Percentiles rank a stretch among this genome's conserved stretches.
Conservation (phyloP, 2,888 invertebrate species). For the Acanthosepion lycidas region DNA sequence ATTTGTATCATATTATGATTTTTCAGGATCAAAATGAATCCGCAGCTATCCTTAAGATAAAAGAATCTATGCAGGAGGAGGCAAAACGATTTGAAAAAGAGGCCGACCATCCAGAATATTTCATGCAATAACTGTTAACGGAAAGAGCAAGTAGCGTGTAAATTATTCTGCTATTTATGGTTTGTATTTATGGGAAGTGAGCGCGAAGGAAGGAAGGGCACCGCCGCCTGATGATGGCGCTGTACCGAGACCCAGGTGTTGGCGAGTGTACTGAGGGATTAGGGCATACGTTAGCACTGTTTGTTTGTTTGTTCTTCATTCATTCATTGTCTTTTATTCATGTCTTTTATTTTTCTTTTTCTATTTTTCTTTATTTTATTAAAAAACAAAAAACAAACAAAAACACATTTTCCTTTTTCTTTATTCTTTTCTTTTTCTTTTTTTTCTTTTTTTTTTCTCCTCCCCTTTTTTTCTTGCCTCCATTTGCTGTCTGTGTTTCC, state of each 20-base stretch:
- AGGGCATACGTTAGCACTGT: slow-evolving; percentile 47
- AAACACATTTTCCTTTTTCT: background rate
- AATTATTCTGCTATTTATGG: slow-evolving; percentile 49
- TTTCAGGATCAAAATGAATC: slow-evolving; percentile 87
- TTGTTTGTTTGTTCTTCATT: slow-evolving; percentile 39
- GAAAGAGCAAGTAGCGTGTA: slow-evolving; percentile 48
- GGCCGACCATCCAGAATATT: slow-evolving; percentile 67
- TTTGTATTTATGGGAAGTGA: slow-evolving; percentile 49
- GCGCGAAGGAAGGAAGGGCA: slow-evolving; percentile 37
- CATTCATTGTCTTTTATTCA: slow-evolving; percentile 14
- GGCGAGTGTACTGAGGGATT: slow-evolving; percentile 48
- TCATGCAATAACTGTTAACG: slow-evolving; percentile 65
- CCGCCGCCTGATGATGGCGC: slow-evolving; percentile 47
- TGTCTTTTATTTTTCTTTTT: background rate
- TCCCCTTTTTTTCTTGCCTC: slow-evolving; percentile 4
- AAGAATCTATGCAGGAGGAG: slow-evolving; percentile 99
- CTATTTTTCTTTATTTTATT: slow-evolving; percentile 33
- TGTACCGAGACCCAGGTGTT: slow-evolving; percentile 47
- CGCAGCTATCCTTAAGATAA: slow-evolving; percentile 99
- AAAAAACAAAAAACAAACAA: background rate
- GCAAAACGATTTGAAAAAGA: slow-evolving; percentile 86
- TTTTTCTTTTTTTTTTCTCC: background rate
- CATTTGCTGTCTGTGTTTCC: slow-evolving; percentile 41
- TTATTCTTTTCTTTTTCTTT: background rate
- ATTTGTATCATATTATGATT: slow-evolving; percentile 49